Percentiles rank a stretch among this genome's conserved stretches.
phyloP scores from a whole-genome alignment of 2,888 invertebrate species.

The Campoletis raptor region DNA sequence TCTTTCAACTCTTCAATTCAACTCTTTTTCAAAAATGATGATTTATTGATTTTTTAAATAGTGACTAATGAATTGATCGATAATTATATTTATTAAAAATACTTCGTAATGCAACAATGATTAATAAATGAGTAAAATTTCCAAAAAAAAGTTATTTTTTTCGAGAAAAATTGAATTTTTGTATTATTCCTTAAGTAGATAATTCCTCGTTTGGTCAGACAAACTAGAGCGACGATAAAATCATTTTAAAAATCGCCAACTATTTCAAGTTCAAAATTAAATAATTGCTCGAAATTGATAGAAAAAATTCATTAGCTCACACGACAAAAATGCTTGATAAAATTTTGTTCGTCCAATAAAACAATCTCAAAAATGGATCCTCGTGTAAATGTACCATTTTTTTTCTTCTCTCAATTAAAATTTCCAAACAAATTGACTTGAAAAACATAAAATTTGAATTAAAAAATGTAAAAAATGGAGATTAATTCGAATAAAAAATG shows the following conservation, averaged over 20 bases:
- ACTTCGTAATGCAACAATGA: too few species aligned
- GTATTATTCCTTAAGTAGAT: background rate
- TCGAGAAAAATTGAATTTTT: background rate
- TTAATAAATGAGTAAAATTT: background rate
- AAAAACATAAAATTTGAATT: background rate
- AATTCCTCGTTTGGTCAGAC: constrained; percentile 49
- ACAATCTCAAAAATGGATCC: background rate
- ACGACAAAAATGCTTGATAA: too few species aligned
- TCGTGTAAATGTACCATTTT: background rate
- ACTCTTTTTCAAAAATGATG: background rate
- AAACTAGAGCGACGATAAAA: background rate
- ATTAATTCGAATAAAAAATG: background rate
- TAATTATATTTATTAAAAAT: too few species aligned
- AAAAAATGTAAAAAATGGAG: background rate
- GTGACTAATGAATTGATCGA: too few species aligned
- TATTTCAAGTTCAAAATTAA: background rate
- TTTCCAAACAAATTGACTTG: background rate
- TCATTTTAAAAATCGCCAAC: background rate
- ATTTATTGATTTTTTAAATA: background rate
- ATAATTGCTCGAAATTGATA: background rate
- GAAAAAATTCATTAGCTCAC: background rate
- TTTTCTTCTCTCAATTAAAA: background rate
- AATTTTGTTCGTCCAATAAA: too few species aligned
- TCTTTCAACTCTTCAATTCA: too few species aligned
- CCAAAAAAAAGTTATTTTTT: background rate